These are phyloP conservation scores for Camponotus floridanus DNA, from an alignment of 1,140 invertebrate genomes.

Conservation along the genomic window DNA sequence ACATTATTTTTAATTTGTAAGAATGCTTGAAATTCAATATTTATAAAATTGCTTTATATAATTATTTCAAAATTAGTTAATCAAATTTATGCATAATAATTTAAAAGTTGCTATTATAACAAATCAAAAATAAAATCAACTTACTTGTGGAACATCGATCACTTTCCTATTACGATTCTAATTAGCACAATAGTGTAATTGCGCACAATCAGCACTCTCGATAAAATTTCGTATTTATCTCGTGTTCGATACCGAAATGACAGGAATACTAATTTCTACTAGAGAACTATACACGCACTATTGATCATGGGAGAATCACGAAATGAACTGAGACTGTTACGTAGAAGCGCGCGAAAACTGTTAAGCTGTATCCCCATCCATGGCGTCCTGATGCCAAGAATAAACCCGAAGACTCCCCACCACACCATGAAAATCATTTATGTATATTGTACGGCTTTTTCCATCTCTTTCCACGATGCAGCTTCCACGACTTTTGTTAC, in stretches of 20 bases:
- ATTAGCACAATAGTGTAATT: background rate
- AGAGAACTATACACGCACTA: slow-evolving; percentile 56
- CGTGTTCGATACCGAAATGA: background rate
- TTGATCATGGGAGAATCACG: slow-evolving; percentile 55
- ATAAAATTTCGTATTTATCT: slow-evolving; percentile 4
- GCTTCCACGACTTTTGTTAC: slow-evolving; percentile 28
- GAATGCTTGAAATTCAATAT: background rate
- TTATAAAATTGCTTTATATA: background rate
- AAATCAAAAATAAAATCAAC: slow-evolving; percentile 7
- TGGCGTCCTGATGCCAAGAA: slow-evolving; percentile 82
- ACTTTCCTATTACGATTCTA: slow-evolving; percentile 17
- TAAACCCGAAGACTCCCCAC: slow-evolving; percentile 80
- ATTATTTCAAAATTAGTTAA: background rate
- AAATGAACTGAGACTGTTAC: slow-evolving; percentile 55
- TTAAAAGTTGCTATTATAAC: background rate
- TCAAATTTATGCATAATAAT: background rate
- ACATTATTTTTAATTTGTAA: background rate
- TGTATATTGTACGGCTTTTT: slow-evolving; percentile 18
- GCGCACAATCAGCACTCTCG: background rate
- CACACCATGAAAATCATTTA: slow-evolving; percentile 73
- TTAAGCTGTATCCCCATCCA: slow-evolving; percentile 75
- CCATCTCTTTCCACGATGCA: slow-evolving; percentile 49
- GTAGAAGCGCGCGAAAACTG: slow-evolving; percentile 79
- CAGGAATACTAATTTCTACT: background rate
- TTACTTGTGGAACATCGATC: slow-evolving; percentile 1